Conservation (phyloP, 2,113 vertebrate genomes). For the Epinephelus cyanopodus region DNA sequence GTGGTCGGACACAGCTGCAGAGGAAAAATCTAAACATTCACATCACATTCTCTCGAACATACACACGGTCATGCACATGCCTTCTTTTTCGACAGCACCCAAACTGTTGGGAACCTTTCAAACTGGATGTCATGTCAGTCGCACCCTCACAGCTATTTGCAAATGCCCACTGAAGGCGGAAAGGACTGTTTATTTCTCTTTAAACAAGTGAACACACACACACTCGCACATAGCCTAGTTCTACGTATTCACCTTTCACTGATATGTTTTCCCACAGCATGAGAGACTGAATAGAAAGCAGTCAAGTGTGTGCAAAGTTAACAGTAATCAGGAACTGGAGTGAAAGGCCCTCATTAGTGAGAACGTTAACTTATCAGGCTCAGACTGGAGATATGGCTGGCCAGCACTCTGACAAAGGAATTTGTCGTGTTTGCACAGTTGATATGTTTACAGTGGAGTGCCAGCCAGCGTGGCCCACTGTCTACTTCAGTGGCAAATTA, state of each 20-base stretch:
- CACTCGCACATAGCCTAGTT: conserved; percentile 20
- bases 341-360: conserved; percentile 69
- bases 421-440: conserved; percentile 70
- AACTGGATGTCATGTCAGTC: conserved; percentile 68
- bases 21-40: conserved; percentile 73
- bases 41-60: conserved; percentile 65
- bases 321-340: conserved; percentile 63
- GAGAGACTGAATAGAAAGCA: conserved; percentile 41
- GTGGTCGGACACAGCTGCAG: conserved; percentile 74
- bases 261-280: conserved; percentile 63
- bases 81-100: conserved; percentile 53
- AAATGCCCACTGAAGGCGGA: conserved; percentile 66
- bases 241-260: conserved; percentile 37
- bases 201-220: conserved; percentile 71
- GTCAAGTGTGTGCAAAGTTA: conserved; percentile 50
- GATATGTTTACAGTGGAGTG: conserved; percentile 67
- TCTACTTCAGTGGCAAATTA: conserved; percentile 46
- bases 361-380: conserved; percentile 69
- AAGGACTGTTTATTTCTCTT: conserved; percentile 76
- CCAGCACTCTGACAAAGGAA: conserved; percentile 51
- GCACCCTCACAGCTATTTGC: conserved; percentile 71
- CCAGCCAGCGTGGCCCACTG: conserved; percentile 35
- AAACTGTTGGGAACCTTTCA: conserved; percentile 64
- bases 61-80: conserved; percentile 64
- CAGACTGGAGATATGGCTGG: conserved; percentile 62